Conservation (phyloP, 2,888 invertebrate species). For the Metopia argyrocephala region DNA sequence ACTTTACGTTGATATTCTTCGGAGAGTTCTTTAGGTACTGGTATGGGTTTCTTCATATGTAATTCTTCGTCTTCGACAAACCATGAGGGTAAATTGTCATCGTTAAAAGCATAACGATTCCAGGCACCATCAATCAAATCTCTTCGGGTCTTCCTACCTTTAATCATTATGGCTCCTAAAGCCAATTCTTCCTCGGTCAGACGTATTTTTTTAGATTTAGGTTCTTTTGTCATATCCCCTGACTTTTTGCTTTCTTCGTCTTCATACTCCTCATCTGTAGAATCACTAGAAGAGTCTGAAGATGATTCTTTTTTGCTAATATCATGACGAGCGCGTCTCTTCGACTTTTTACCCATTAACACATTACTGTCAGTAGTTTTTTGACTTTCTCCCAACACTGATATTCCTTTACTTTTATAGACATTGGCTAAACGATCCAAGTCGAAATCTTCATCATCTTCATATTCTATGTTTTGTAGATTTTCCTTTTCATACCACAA, state of each 20-base stretch:
- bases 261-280: conserved; percentile 71
- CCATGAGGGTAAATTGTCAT: conserved; percentile 96
- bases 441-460: conserved; percentile 92
- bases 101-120: conserved; percentile 96
- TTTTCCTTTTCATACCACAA: conserved; percentile 93
- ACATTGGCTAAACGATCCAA: conserved; percentile 87
- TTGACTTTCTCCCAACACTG: conserved; percentile 74
- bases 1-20: conserved; percentile 91
- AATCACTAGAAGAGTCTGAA: conserved; percentile 69
- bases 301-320: conserved; percentile 63
- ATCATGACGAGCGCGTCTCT: conserved; percentile 74
- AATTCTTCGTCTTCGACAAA: conserved; percentile 95
- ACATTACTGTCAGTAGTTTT: conserved; percentile 47
- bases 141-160: conserved; percentile 92
- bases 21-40: conserved; percentile 91
- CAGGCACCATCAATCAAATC: conserved; percentile 94
- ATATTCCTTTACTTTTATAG: conserved; percentile 85
- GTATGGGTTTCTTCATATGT: conserved; percentile 90
- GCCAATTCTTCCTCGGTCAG: conserved; percentile 93
- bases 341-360: conserved; percentile 75
- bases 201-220: conserved; percentile 81
- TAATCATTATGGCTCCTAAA: conserved; percentile 92
- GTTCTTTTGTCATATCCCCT: conserved; percentile 69
- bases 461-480: conserved; percentile 88
- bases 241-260: conserved; percentile 67